Base-by-base conservation (phyloP, 2,797 vertebrate genomes). In the Sebastes itinus region DNA sequence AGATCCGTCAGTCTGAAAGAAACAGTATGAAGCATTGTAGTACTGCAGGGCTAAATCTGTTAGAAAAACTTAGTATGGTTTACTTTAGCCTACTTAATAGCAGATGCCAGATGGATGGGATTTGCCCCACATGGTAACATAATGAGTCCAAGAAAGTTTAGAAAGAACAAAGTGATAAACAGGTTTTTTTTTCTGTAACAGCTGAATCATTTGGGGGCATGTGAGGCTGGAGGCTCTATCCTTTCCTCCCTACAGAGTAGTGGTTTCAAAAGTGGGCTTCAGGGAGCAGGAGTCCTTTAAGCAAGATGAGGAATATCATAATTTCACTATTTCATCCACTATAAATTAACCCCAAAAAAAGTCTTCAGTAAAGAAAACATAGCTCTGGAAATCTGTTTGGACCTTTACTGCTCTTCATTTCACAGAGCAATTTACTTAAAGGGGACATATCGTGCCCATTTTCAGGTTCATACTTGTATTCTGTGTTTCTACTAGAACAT, bases 1-100 rank as follows among this genome's bases (percentile, higher is more conserved):
- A 14, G 95, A 95, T 25, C 95, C 92, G 0, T 97, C 96, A 72
- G 95, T 96, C 98, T 98, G 88, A 72, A 90, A 91, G 22, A 83
- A 35, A 75, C 32, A 70, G 49, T 13, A 10, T 23, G 49, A 75
- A 33, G 7, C 30, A 18, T 14, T 67, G 35, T 25, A 22, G 28
- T 27, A 63, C 62, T 67, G 16, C 46, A 62, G 42, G 46, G 55
- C 11, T 25, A 33, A 71, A 46, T 49, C 30, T 61, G 28, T 13
- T 25, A 68, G 49, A 54, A 46, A 73, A 62, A 72, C 25, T 30
- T 4, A 23, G 20, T 8, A 12, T 30, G 28, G 10, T 54, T 72
- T 74, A 54, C 20, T 69, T 75, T 55, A 77, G 25, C 52, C 67
- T 72, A 46, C 76, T 80, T 73, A 54, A 64, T 65, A 42, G 25